A percentile compares a stretch with the other conserved stretches of the same genome.
Conservation (phyloP, 2,888 invertebrate species). For the Bombylius discolor region DNA sequence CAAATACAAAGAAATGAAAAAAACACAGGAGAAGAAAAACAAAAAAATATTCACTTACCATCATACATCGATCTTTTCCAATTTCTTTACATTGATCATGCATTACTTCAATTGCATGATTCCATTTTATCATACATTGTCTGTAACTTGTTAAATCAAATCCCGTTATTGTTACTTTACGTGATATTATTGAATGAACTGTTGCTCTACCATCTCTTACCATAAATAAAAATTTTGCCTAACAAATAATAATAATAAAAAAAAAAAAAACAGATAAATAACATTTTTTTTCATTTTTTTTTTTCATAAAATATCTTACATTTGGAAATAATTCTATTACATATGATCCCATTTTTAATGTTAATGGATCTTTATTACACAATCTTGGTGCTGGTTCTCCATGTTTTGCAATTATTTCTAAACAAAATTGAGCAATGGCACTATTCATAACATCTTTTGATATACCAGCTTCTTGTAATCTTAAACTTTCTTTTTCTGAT, state of each 20-base stretch:
- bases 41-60: slow-evolving; percentile 34
- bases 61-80: slow-evolving; percentile 63
- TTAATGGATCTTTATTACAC: slow-evolving; percentile 98
- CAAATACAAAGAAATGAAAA: too few species aligned
- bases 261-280: not conserved
- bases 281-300: too few species aligned
- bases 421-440: slow-evolving; percentile 91
- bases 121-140: slow-evolving; percentile 94
- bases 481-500: slow-evolving; percentile 80
- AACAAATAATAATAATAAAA: not conserved
- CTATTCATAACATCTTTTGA: slow-evolving; percentile 85
- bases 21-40: too few species aligned
- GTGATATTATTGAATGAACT: slow-evolving; percentile 93
- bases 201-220: slow-evolving; percentile 96
- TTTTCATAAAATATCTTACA: slow-evolving; percentile 22
- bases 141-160: slow-evolving; percentile 90
- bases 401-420: slow-evolving; percentile 92
- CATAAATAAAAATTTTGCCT: slow-evolving; percentile 94
- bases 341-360: slow-evolving; percentile 91
- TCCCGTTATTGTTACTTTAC: slow-evolving; percentile 67
- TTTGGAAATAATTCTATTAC: slow-evolving; percentile 92
- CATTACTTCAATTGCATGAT: slow-evolving; percentile 89
- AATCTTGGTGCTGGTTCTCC: slow-evolving; percentile 88
- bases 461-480: slow-evolving; percentile 88
- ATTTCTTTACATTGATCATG: slow-evolving; percentile 80